phyloP scores from a whole-genome alignment of 2,797 vertebrate genomes.

The Alauda arvensis region DNA sequence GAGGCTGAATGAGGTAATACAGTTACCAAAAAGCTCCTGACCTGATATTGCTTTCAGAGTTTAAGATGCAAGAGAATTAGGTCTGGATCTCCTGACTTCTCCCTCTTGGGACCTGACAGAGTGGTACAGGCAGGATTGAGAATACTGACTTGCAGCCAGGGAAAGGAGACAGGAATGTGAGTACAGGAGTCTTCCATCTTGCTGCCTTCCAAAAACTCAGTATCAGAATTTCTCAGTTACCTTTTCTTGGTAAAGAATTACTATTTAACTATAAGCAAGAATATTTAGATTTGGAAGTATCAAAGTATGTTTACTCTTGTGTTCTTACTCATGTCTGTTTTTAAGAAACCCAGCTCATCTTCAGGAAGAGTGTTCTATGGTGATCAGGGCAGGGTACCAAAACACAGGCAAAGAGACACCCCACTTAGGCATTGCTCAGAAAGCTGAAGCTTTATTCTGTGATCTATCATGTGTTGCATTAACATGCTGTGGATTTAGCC shows the following conservation, averaged over 20 bases:
- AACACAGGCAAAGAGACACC: neutral
- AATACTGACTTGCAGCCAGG: neutral
- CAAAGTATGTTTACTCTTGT: neutral
- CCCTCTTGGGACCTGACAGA: accelerated
- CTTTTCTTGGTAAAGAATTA: neutral
- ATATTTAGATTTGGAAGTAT: neutral
- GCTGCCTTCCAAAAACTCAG: neutral
- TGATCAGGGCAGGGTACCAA: neutral
- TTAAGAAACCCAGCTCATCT: neutral
- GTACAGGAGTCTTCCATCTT: neutral
- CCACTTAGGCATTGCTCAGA: neutral
- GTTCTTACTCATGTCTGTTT: neutral
- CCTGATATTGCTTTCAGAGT: neutral
- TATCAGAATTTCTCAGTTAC: neutral
- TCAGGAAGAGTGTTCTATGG: neutral
- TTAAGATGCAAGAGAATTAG: accelerated
- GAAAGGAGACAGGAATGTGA: accelerated
- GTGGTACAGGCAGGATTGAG: neutral
- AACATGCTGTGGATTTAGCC: neutral
- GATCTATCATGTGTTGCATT: accelerated
- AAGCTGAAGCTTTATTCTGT: slow-evolving; percentile 42
- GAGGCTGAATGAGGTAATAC: neutral
- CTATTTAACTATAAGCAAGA: neutral
- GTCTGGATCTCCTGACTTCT: neutral
- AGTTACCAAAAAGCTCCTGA: neutral